A percentile compares a stretch with the other conserved stretches of the same genome.
phyloP scores from a whole-genome alignment of 2,888 invertebrate genomes.

The Catocala sponsa region DNA sequence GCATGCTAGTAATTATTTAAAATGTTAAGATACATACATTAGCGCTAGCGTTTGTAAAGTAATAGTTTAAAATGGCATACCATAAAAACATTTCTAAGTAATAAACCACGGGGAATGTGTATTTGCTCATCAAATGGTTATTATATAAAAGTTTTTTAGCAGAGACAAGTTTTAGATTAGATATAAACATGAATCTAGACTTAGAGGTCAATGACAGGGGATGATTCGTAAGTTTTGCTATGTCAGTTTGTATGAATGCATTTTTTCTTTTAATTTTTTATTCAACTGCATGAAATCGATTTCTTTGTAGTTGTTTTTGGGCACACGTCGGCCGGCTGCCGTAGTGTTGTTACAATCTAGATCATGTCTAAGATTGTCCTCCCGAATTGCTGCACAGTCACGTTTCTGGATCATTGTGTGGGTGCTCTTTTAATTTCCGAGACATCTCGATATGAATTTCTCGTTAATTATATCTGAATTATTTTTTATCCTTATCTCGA shows the following conservation, averaged over 20 bases:
- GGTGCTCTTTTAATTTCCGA: slow-evolving; percentile 75
- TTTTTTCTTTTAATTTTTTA: slow-evolving; percentile 72
- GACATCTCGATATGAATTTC: slow-evolving; percentile 75
- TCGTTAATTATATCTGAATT: slow-evolving; percentile 77
- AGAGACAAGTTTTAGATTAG: slow-evolving; percentile 59
- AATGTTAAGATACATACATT: slow-evolving; percentile 65
- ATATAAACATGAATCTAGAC: slow-evolving; percentile 73
- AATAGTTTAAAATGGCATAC: slow-evolving; percentile 68
- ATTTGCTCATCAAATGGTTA: slow-evolving; percentile 76
- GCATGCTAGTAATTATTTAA: slow-evolving; percentile 70
- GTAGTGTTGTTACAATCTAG: slow-evolving; percentile 82
- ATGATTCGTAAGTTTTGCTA: slow-evolving; percentile 81
- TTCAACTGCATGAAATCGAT: slow-evolving; percentile 75
- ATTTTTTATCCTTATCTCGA: slow-evolving; percentile 63
- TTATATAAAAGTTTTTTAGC: slow-evolving; percentile 71
- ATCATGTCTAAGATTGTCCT: slow-evolving; percentile 84
- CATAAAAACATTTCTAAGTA: slow-evolving; percentile 69
- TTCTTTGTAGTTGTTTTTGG: slow-evolving; percentile 82
- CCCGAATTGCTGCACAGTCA: slow-evolving; percentile 79
- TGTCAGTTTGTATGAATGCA: slow-evolving; percentile 71
- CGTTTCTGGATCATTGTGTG: slow-evolving; percentile 76
- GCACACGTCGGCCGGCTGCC: slow-evolving; percentile 74
- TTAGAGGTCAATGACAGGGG: slow-evolving; percentile 81
- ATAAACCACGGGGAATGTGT: slow-evolving; percentile 54
- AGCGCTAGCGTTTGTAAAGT: slow-evolving; percentile 69